Base-by-base conservation (phyloP, 92 coral and sea anemone species). In the Nematostella vectensis region DNA sequence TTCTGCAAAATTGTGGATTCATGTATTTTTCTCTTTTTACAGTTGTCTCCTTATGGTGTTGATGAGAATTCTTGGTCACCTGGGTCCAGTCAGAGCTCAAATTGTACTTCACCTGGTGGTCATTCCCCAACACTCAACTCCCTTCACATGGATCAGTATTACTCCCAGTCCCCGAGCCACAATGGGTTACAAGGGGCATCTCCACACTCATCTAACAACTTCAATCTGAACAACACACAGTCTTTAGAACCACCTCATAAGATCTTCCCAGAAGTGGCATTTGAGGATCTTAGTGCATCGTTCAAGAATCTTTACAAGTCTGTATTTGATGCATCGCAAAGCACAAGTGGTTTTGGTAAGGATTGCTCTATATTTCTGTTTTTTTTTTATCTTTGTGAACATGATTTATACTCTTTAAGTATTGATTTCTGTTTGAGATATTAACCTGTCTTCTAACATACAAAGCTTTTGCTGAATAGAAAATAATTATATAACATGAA, bases 201-300 rank as follows among this genome's bases (percentile, higher is more conserved):
- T 20, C 62, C 71, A 4, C 12, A 39, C 20, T 65, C 71, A 23
- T 65, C 71, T 1, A 27, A 37, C 19, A 65, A 42, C 39, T 24
- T 11, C 22, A 58, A 28, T 6, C n/a, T 54, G 17, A 42, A 27
- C 45, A 52, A 42, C 20, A 73, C 87, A 2, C 77, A 76, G 29
- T 70, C 58, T 69, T 71, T 68, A 40, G 96, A 89, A 65, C 96
- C 96, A 27, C 96, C 96, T 0, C 71, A 72, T 23, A 89, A 89
- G 74, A 86, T 89, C 26, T 82, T 89, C 40, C 76, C 96, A 16
- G 94, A 89, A 37, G 83, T 85, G 51, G 85, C 83, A 54, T 89
- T 89, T 80, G 96, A 89, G 40, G 96, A 89, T 72, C 81, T 89
- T 43, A 89, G 97, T 65, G 97, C 97, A 21, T 89, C 97, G 18